These are phyloP conservation scores for Oreotrochilus melanogaster DNA, from an alignment of 2,113 vertebrate species.

Conservation along the genomic window DNA sequence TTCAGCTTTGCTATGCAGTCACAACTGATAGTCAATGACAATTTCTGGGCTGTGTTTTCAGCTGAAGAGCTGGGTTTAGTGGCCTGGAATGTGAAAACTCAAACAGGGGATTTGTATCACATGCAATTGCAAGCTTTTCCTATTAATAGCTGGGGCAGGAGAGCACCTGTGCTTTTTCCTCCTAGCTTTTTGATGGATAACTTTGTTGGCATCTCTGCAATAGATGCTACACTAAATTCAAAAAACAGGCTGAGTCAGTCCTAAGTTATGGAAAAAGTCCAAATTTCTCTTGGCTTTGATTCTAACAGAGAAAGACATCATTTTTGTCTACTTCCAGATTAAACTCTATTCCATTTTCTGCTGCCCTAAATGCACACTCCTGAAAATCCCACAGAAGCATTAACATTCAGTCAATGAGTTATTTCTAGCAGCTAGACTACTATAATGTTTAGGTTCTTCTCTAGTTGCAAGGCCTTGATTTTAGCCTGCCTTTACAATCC, in stretches of 20 bases:
- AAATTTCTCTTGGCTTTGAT: conserved; percentile 67
- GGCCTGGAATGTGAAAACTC: conserved; percentile 36
- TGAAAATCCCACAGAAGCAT: conserved; percentile 62
- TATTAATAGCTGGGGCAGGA: conserved; percentile 63
- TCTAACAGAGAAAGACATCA: conserved; percentile 64
- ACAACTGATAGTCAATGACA: background rate
- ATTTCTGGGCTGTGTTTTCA: conserved; percentile 4
- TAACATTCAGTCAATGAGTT: conserved; percentile 66
- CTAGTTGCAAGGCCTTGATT: conserved; percentile 32
- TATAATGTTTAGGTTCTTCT: conserved; percentile 44
- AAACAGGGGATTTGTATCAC: conserved; percentile 11
- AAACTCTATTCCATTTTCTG: conserved; percentile 65
- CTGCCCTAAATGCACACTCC: conserved; percentile 37
- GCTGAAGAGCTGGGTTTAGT: conserved; percentile 34
- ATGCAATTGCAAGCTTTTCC: background rate
- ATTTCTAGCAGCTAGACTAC: conserved; percentile 56
- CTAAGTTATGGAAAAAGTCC: conserved; percentile 57
- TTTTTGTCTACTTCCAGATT: conserved; percentile 67
- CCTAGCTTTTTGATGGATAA: conserved; percentile 61
- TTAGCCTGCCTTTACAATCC: background rate
- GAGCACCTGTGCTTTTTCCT: conserved; percentile 66
- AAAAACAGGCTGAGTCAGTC: conserved; percentile 63
- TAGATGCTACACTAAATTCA: conserved; percentile 67
- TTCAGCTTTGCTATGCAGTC: conserved; percentile 20
- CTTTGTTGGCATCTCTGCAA: conserved; percentile 69